phyloP scores from a whole-genome alignment of 2,113 vertebrate genomes.

The Dasypus novemcinctus region DNA sequence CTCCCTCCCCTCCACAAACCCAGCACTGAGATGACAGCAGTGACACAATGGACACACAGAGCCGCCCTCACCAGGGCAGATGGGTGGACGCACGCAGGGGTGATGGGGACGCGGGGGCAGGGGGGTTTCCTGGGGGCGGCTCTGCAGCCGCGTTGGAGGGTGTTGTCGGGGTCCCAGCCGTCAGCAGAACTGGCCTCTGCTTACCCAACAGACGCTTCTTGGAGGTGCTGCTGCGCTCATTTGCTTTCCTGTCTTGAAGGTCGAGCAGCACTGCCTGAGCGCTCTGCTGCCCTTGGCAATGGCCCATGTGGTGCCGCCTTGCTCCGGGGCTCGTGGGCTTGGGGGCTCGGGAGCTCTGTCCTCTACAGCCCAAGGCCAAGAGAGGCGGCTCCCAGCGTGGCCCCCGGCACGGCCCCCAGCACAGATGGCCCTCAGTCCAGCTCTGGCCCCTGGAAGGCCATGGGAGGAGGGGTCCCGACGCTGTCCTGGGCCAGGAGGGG shows the following conservation, averaged over 20 bases:
- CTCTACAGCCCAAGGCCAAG: background rate
- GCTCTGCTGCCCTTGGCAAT: fast-evolving
- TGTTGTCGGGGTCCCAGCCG: background rate
- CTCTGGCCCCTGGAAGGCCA: fast-evolving
- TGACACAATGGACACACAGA: too few species aligned
- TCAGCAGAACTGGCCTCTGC: background rate
- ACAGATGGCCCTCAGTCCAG: too few species aligned
- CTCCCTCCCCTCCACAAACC: background rate
- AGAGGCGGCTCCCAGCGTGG: too few species aligned
- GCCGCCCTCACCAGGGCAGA: fast-evolving
- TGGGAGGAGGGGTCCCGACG: background rate
- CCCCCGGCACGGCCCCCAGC: too few species aligned
- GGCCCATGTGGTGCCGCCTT: fast-evolving
- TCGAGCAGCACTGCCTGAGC: background rate
- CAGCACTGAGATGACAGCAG: background rate
- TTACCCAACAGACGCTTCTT: too few species aligned
- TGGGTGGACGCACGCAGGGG: fast-evolving
- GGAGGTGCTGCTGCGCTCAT: background rate
- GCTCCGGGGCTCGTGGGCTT: too few species aligned
- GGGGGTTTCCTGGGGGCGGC: too few species aligned
- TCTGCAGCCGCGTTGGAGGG: background rate
- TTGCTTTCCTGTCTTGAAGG: background rate
- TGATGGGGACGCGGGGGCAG: fast-evolving
- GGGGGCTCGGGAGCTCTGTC: fast-evolving
- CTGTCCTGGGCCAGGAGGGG: fast-evolving